phyloP scores from a whole-genome alignment of 35 echinoderm and acorn worm species.

The Holothuria glaberrima region DNA sequence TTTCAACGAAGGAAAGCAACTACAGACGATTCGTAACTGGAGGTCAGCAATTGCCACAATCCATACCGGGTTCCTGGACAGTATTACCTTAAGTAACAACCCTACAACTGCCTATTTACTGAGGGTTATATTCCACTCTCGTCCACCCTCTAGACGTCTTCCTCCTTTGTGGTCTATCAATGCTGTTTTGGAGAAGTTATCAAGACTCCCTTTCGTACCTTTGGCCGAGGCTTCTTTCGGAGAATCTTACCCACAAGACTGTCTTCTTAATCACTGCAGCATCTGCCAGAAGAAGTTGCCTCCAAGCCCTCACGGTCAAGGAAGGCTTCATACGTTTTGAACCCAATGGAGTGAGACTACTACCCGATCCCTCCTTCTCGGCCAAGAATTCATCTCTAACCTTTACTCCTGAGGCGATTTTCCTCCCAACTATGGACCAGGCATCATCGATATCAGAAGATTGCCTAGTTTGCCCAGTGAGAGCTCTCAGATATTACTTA shows the following conservation, averaged over 20 bases:
- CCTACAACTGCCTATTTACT: not conserved
- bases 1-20: too few relatives aligned
- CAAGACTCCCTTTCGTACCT: not conserved
- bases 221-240: not conserved
- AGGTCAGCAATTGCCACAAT: too few relatives aligned
- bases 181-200: not conserved
- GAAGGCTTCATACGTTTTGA: not conserved
- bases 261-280: not conserved
- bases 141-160: not conserved
- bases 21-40: too few relatives aligned
- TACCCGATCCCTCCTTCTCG: not conserved
- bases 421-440: not conserved
- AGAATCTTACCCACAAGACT: not conserved
- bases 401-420: not conserved
- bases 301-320: not conserved
- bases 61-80: not conserved
- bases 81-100: not conserved
- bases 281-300: not conserved
- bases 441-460: not conserved
- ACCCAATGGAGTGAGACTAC: not conserved
- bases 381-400: not conserved
- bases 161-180: not conserved
- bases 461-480: not conserved
- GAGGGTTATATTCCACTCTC: not conserved
- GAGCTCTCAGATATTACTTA: not conserved